A percentile compares a stretch with the other conserved stretches of the same genome.
These are phyloP conservation scores for Anguilla megastoma DNA, from an alignment of 2,797 vertebrate genomes.

Conservation along the genomic window DNA sequence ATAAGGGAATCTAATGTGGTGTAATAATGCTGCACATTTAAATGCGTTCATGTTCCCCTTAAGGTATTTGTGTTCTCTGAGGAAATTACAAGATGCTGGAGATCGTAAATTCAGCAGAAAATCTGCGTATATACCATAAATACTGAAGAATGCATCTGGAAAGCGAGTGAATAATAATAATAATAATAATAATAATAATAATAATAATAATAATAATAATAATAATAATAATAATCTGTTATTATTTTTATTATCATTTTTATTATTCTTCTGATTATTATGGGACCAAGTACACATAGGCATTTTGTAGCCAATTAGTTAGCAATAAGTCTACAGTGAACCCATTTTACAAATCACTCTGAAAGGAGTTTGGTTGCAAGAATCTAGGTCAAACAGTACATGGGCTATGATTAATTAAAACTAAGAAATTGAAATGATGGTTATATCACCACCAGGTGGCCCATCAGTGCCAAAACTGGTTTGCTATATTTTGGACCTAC, in stretches of 20 bases:
- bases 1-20: background rate
- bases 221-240: too few species aligned
- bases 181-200: background rate
- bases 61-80: background rate
- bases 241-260: too few species aligned
- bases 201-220: too few species aligned
- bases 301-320: too few species aligned
- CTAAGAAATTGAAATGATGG: background rate
- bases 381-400: background rate
- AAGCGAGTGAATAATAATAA: background rate
- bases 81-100: background rate
- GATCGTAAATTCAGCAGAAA: background rate
- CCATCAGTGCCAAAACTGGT: background rate
- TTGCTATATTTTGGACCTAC: too few species aligned
- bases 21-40: background rate
- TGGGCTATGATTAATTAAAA: background rate
- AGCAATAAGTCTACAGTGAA: background rate
- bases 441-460: background rate
- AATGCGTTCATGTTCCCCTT: background rate
- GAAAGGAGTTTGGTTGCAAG: background rate
- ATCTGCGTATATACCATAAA: background rate
- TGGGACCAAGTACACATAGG: too few species aligned
- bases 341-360: background rate
- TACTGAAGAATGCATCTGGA: background rate
- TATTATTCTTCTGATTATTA: too few species aligned